These are phyloP conservation scores for Eriocheir sinensis DNA, from an alignment of 1,140 invertebrate genomes.

Conservation along the genomic window DNA sequence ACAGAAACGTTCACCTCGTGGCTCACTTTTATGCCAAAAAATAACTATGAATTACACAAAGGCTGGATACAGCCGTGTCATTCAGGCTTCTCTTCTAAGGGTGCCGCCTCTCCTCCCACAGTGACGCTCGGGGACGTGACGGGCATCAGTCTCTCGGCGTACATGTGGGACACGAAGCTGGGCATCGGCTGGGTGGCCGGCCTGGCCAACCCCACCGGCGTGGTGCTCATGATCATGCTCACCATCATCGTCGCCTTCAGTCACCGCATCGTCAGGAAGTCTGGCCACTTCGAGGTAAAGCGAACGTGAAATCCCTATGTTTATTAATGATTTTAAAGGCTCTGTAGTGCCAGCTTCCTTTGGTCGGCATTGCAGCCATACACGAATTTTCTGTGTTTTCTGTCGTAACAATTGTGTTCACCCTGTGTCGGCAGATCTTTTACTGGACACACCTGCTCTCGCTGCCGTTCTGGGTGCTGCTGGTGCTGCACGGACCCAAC, in stretches of 20 bases:
- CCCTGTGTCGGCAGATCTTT: constrained; percentile 87
- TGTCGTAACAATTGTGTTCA: not conserved
- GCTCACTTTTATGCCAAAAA: no score
- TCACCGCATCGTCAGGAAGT: constrained; percentile 91
- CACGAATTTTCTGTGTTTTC: no score
- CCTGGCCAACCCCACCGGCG: constrained; percentile 92
- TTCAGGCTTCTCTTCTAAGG: no score
- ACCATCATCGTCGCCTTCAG: constrained; percentile 92
- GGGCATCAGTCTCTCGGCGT: constrained; percentile 86
- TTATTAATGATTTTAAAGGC: no score
- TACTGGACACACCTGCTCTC: constrained; percentile 97
- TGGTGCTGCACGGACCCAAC: constrained; percentile 93
- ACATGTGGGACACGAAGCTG: constrained; percentile 89
- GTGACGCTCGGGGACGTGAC: constrained; percentile 73
- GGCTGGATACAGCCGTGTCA: no score
- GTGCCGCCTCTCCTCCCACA: constrained; percentile 41
- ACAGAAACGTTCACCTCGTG: no score
- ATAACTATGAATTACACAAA: no score
- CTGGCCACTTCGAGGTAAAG: constrained; percentile 94
- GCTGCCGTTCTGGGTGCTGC: constrained; percentile 93
- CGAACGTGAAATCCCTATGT: no score
- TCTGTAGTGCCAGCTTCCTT: not conserved
- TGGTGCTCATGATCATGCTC: constrained; percentile 88
- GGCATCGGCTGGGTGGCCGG: constrained; percentile 89
- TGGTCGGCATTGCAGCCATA: no score